phyloP scores from a whole-genome alignment of 1,140 invertebrate species.

The Ericerus pela region DNA sequence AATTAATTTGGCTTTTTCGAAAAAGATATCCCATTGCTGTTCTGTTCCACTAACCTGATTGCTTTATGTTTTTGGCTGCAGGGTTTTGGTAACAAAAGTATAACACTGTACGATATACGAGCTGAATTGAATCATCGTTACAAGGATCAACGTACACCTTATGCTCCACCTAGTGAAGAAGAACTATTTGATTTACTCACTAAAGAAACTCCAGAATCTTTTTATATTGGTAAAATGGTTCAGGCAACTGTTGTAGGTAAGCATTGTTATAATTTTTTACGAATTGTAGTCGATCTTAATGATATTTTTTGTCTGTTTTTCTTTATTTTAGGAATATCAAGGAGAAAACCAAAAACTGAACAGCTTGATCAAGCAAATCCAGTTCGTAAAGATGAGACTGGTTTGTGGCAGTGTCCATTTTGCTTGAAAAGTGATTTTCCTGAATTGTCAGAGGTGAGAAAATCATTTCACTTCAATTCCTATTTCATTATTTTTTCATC shows the following conservation, averaged over 20 bases:
- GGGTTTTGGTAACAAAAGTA: slow-evolving; percentile 91
- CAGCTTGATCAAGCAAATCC: slow-evolving; percentile 91
- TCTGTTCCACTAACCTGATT: neutral
- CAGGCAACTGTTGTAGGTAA: slow-evolving; percentile 48
- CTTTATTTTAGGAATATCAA: slow-evolving; percentile 43
- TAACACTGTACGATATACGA: slow-evolving; percentile 93
- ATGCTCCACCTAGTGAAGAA: slow-evolving; percentile 61
- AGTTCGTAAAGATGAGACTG: slow-evolving; percentile 80
- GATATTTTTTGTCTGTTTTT: neutral
- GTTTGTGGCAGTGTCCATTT: slow-evolving; percentile 93
- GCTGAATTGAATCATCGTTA: slow-evolving; percentile 90
- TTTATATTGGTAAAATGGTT: slow-evolving; percentile 81
- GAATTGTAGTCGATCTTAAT: neutral
- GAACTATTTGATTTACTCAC: slow-evolving; percentile 90
- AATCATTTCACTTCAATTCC: neutral
- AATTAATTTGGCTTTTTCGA: neutral
- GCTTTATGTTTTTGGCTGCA: slow-evolving; percentile 25
- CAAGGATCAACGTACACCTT: slow-evolving; percentile 77
- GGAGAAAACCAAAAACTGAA: slow-evolving; percentile 78
- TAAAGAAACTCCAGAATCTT: slow-evolving; percentile 90
- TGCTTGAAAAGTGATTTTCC: slow-evolving; percentile 91
- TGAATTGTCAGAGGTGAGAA: slow-evolving; percentile 69
- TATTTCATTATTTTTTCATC: neutral
- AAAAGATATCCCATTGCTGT: neutral
- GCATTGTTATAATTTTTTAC: slow-evolving; percentile 26